Evolutionary conservation across 2,113 vertebrate genomes (phyloP), one percentile per base, ranked within the genome.

Genomic region (Myocastor coypus): DNA sequence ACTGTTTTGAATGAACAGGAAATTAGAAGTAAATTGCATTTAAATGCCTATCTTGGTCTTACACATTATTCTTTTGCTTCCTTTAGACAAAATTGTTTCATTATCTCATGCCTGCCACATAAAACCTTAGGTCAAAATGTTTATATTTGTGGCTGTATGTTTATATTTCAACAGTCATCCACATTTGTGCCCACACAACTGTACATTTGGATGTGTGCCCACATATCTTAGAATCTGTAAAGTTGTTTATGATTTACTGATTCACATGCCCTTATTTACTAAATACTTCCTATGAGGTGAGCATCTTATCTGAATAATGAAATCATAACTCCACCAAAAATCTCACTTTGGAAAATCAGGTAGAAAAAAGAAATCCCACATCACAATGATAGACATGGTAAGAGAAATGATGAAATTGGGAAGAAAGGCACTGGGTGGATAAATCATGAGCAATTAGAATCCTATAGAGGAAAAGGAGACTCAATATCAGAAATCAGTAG

Each of bases 1-100:
- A 40, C 7, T 92, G 14, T 55, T 94, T 92, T 87, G 30, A 94
- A 77, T 82, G 16, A 26, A 52, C 83, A 93, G 82, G 17, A 88
- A 37, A 86, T 34, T 71, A 50, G 2, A 75, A 9, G 26, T 69
- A 9, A 52, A 61, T 11, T 20, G 3, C 34, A 63, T 13, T 34
- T 42, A 46, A 91, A 96, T 89, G 12, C 17, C 24, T 63, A 0
- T 12, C 69, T 87, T 64, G 89, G 5, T 24, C 64, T 77, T 83
- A 14, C 32, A 30, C 17, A 19, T 66, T 61, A 59, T 82, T 68
- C 28, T 7, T 22, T 73, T 24, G 13, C 82, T 96, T 69, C 46
- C 42, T 87, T 86, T 81, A 57, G 40, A 24, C 11, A 46, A 77
- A 89, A 78, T 63, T 64, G 1, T 42, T 32, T 28, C 40, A 78